Conservation (phyloP, 1,140 invertebrate species). For the Nasonia vitripennis region DNA sequence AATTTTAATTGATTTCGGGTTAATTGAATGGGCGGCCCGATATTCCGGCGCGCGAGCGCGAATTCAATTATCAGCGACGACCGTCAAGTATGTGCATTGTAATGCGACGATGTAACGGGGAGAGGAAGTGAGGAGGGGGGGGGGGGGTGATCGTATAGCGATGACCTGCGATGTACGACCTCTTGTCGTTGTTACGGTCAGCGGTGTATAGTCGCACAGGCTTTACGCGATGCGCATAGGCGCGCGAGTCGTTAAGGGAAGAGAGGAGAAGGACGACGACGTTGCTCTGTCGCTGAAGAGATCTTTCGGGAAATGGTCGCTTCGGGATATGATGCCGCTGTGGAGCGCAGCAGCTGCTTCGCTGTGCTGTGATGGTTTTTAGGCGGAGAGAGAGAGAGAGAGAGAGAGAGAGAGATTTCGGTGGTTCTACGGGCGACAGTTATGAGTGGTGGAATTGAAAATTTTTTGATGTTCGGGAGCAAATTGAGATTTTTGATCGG, state of each 20-base stretch:
- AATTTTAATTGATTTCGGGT: conserved; percentile 60
- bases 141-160: conserved; percentile 12
- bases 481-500: no score
- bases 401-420: not conserved
- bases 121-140: not conserved
- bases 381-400: not conserved
- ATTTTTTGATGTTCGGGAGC: no score
- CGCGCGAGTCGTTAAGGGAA: not conserved
- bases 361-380: not conserved
- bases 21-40: conserved; percentile 40
- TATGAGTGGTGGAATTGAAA: no score
- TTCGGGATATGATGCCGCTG: not conserved
- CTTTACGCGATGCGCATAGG: not conserved
- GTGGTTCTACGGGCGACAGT: no score
- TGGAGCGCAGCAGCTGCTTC: not conserved
- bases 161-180: conserved; percentile 26
- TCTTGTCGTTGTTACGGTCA: conserved; percentile 1
- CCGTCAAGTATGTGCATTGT: conserved; percentile 29
- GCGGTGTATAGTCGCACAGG: not conserved
- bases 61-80: conserved; percentile 2
- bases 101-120: conserved; percentile 13
- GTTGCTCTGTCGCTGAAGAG: not conserved
- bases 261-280: not conserved
- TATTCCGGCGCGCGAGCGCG: not conserved
- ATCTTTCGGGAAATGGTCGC: not conserved